Conservation (phyloP, 2,797 vertebrate species). For the Malurus leucopterus region DNA sequence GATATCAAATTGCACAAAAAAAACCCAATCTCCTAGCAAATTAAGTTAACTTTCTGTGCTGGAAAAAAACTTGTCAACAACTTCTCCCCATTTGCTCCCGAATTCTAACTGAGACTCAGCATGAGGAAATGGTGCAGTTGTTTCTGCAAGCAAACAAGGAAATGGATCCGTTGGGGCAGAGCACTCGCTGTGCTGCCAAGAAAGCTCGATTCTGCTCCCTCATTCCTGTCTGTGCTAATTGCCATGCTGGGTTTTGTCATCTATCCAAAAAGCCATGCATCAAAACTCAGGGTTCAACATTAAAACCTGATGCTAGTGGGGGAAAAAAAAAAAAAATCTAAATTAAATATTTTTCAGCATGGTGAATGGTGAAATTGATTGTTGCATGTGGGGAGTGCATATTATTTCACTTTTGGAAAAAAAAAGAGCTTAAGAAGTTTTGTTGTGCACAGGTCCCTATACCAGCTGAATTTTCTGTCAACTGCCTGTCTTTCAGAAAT, state of each 20-base stretch:
- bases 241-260: neutral
- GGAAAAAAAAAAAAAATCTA: neutral
- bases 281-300: neutral
- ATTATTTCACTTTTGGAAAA: neutral
- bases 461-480: neutral
- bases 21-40: conserved; percentile 7
- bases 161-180: neutral
- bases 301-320: neutral
- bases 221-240: neutral
- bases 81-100: neutral
- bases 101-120: neutral
- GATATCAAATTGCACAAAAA: neutral
- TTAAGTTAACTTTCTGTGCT: conserved; percentile 37
- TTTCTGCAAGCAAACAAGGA: neutral
- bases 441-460: rapidly evolving
- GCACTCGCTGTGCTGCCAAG: neutral
- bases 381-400: neutral
- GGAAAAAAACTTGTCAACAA: conserved; percentile 1
- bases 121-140: neutral
- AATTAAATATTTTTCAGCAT: neutral
- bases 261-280: neutral
- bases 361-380: neutral
- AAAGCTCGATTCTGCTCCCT: neutral
- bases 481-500: neutral
- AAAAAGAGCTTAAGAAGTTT: neutral